Evolutionary conservation across 1,140 invertebrate species (phyloP).

Genomic region (Drosophila elegans): DNA sequence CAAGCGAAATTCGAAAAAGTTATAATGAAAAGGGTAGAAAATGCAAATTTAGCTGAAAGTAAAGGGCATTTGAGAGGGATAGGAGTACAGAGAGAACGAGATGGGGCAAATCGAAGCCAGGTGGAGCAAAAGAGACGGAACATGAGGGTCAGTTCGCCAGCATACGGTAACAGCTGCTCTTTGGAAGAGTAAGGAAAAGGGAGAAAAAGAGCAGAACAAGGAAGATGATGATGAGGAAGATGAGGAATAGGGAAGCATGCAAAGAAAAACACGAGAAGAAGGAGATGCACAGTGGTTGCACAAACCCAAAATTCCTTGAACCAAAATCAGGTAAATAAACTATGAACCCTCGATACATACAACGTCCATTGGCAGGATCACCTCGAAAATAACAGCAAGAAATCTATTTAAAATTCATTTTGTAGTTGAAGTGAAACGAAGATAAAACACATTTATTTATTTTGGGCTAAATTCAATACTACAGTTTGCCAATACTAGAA

Average conservation of each 20-base stretch:
- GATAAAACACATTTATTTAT: too few relatives aligned
- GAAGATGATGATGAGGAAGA: background rate
- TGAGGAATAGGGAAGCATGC: slow-evolving; percentile 12
- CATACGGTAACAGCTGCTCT: slow-evolving; percentile 51
- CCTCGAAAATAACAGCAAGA: too few relatives aligned
- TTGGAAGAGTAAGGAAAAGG: slow-evolving; percentile 19
- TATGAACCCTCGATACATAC: background rate
- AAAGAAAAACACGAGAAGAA: background rate
- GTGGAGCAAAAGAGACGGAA: slow-evolving; percentile 5
- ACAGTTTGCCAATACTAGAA: too few relatives aligned
- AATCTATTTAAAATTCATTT: too few relatives aligned
- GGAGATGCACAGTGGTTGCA: slow-evolving; percentile 23
- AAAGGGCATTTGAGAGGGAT: slow-evolving; percentile 11
- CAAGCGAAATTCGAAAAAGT: slow-evolving; percentile 6
- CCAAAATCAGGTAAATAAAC: slow-evolving; percentile 2
- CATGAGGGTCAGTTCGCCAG: slow-evolving; percentile 26
- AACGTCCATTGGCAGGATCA: background rate
- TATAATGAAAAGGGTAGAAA: slow-evolving; percentile 22
- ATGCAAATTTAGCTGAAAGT: slow-evolving; percentile 28
- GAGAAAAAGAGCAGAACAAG: slow-evolving; percentile 12
- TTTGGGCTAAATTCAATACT: too few relatives aligned
- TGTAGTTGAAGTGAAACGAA: background rate
- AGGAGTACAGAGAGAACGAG: slow-evolving; percentile 5
- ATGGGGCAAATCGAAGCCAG: slow-evolving; percentile 15
- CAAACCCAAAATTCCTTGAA: slow-evolving; percentile 7